Evolutionary conservation across 2,888 invertebrate genomes (phyloP), one percentile per base, ranked within the genome.

Genomic region (Stegophylla sp.): DNA sequence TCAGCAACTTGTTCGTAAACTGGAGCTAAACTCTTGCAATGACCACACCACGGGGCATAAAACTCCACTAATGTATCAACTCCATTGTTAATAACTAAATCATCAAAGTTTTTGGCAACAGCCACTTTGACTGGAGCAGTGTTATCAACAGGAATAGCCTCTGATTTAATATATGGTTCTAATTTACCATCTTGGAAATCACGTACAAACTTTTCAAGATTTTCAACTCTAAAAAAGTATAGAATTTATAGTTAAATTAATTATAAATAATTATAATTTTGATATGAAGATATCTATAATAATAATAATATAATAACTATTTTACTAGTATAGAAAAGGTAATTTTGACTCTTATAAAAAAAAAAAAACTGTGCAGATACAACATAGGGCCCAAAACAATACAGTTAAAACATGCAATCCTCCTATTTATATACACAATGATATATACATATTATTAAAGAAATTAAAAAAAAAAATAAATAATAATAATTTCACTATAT

Each of bases 41-140:
- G 98, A 84, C 98, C 98, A 87, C 97, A 97, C 98, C 98, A 98
- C 0, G 98, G 98, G 51, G 98, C 98, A 87, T 99, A 99, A 89
- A 99, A 99, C 88, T 99, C 98, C 84, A 99, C 91, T 63, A 99
- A 90, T 3, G 95, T 95, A 87, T 99, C 99, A 86, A 96, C 93
- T 48, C 90, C 93, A 85, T 94, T 93, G 86, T 98, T 93, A 2
- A 91, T 92, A 0, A 99, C 96, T 81, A 97, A 89, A 81, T 98
- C 94, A 86, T 97, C 94, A 88, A 98, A 99, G 89, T 98, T 99
- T 88, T 96, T 96, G 83, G 93, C 98, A 12, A 99, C 99, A 3
- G 95, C 96, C 56, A 96, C 92, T 85, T 91, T 94, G 0, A 96
- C 95, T 13, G 92, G 92, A 0, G 92, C 94, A 85, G 92, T 92